Conservation (phyloP, 2,113 vertebrate genomes). For the Anarrhichthys ocellatus region DNA sequence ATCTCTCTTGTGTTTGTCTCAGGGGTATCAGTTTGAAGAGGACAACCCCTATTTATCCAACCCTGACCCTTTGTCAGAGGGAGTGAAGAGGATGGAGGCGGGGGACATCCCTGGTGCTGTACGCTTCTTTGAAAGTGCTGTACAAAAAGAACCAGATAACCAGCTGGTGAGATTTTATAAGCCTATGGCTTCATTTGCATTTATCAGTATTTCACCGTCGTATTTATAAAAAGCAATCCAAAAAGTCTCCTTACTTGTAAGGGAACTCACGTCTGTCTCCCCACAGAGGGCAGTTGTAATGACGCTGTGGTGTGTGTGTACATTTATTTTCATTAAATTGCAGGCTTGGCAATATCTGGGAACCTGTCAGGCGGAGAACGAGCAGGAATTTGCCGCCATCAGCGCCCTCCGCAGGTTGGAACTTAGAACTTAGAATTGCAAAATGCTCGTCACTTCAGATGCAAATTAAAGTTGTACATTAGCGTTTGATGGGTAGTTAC, state of each 20-base stretch:
- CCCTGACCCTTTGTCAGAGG: slow-evolving; percentile 92
- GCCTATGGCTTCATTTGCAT: neutral
- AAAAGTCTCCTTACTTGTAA: neutral
- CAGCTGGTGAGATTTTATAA: slow-evolving; percentile 88
- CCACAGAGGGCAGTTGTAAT: slow-evolving; percentile 5
- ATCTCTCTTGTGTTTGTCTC: neutral
- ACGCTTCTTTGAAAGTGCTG: slow-evolving; percentile 94
- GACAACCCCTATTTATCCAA: slow-evolving; percentile 95
- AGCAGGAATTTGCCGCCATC: slow-evolving; percentile 97
- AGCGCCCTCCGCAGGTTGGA: slow-evolving; percentile 94
- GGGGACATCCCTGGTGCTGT: slow-evolving; percentile 97
- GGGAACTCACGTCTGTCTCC: neutral
- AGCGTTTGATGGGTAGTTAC: neutral
- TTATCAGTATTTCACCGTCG: neutral
- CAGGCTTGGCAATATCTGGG: slow-evolving; percentile 99
- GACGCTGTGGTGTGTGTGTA: neutral
- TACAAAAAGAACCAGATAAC: slow-evolving; percentile 92
- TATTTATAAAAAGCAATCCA: neutral
- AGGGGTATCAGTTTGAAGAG: slow-evolving; percentile 99
- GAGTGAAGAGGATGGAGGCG: slow-evolving; percentile 88
- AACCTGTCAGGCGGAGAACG: slow-evolving; percentile 97
- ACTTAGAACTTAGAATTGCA: slow-evolving; percentile 46
- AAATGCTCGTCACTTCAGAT: neutral
- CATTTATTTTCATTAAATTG: slow-evolving; percentile 8
- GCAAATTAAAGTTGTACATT: neutral